Percentiles rank a stretch among this genome's conserved stretches.
Evolutionary conservation across 1,140 invertebrate species (phyloP).

Genomic region (Oryctes rhinoceros): DNA sequence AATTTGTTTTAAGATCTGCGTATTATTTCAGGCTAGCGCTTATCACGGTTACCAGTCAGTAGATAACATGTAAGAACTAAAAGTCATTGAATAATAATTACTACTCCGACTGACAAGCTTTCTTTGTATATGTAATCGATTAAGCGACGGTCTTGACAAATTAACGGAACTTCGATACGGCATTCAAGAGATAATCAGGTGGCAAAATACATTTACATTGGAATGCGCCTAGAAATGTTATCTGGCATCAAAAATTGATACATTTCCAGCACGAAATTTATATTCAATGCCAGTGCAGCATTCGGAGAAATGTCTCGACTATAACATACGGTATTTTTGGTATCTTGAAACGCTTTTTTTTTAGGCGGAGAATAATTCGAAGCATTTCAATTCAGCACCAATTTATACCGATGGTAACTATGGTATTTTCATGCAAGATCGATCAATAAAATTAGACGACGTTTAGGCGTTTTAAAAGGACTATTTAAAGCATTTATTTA

Average conservation of each 20-base stretch:
- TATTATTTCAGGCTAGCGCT: too few relatives aligned
- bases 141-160: slow-evolving; percentile 29
- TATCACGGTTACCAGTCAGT: too few relatives aligned
- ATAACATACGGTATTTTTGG: slow-evolving; percentile 9
- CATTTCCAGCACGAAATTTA: slow-evolving; percentile 17
- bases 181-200: slow-evolving; percentile 19
- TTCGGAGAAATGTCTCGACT: neutral
- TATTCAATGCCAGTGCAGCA: neutral
- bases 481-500: slow-evolving; percentile 13
- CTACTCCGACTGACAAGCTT: neutral
- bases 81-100: neutral
- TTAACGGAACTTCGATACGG: slow-evolving; percentile 27
- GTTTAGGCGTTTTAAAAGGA: neutral
- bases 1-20: too few relatives aligned
- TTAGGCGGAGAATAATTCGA: neutral
- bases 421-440: neutral
- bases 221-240: slow-evolving; percentile 23
- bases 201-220: slow-evolving; percentile 31
- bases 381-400: slow-evolving; percentile 11
- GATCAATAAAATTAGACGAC: slow-evolving; percentile 4
- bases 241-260: slow-evolving; percentile 33
- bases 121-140: slow-evolving; percentile 20
- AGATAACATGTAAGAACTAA: too few relatives aligned
- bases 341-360: neutral
- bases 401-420: neutral